A percentile compares a stretch with the other conserved stretches of the same genome.
Conservation (phyloP, 2,113 vertebrate species). For the Gallinago paraguaiae region DNA sequence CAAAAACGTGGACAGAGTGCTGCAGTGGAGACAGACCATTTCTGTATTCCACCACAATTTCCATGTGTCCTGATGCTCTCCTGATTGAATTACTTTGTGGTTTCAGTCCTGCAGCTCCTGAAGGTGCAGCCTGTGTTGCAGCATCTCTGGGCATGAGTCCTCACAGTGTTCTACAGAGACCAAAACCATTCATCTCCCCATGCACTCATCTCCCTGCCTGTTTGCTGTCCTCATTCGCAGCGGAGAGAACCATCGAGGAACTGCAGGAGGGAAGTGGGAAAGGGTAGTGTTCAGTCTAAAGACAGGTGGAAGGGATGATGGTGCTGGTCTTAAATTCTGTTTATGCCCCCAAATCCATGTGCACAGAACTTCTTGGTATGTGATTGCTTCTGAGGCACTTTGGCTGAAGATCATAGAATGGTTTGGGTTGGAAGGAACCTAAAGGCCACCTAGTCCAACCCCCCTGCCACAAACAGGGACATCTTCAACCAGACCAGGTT, state of each 20-base stretch:
- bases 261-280: too few relatives aligned
- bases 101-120: neutral
- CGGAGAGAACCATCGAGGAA: accelerated
- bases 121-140: neutral
- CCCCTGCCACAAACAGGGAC: neutral
- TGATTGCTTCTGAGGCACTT: neutral
- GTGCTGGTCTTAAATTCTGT: neutral
- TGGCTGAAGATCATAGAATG: neutral
- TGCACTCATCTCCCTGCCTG: neutral
- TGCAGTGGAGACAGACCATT: neutral
- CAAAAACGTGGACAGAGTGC: neutral
- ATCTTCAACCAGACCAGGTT: neutral
- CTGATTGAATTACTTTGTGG: neutral
- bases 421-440: neutral
- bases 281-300: neutral
- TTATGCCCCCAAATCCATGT: neutral
- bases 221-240: neutral
- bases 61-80: neutral
- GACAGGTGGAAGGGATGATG: neutral
- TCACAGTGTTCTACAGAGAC: neutral
- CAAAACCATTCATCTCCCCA: accelerated
- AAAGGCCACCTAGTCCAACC: neutral
- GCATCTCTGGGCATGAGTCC: neutral
- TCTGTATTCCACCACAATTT: neutral
- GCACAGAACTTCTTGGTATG: neutral